phyloP scores from a whole-genome alignment of 2,888 invertebrate species.

The Conops quadrifasciatus region DNA sequence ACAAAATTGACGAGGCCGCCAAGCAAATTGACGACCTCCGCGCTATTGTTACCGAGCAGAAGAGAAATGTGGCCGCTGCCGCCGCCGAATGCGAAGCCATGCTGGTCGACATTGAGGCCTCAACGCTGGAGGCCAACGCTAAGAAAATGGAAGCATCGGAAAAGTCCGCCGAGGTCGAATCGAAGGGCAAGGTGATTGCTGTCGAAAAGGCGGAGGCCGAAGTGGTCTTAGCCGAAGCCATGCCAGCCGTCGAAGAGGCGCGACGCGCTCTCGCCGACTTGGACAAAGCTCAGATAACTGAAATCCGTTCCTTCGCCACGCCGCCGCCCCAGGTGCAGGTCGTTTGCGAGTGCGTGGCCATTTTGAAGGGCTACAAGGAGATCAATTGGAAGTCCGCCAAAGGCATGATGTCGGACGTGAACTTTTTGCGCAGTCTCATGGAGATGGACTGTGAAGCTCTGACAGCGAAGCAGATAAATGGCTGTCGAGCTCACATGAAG shows the following conservation, averaged over 20 bases:
- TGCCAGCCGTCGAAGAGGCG: constrained; percentile 86
- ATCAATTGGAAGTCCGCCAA: constrained; percentile 91
- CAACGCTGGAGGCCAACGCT: constrained; percentile 75
- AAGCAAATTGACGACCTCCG: constrained; percentile 82
- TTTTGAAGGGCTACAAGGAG: constrained; percentile 83
- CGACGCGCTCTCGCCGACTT: constrained; percentile 81
- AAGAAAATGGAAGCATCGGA: constrained; percentile 83
- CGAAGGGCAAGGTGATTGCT: constrained; percentile 79
- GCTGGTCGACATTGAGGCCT: constrained; percentile 77
- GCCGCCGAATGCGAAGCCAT: constrained; percentile 82
- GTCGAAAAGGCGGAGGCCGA: constrained; percentile 87
- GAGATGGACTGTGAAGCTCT: constrained; percentile 87
- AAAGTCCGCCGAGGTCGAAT: constrained; percentile 84
- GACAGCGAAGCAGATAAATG: constrained; percentile 75
- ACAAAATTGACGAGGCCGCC: constrained; percentile 83
- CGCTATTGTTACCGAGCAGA: constrained; percentile 81
- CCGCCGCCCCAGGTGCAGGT: constrained; percentile 90
- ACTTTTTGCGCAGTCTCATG: constrained; percentile 79
- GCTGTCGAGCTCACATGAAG: constrained; percentile 78
- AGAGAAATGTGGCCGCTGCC: constrained; percentile 82
- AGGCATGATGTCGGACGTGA: constrained; percentile 91
- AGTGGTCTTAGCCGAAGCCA: constrained; percentile 78
- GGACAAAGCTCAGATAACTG: constrained; percentile 90
- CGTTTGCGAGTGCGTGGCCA: constrained; percentile 89
- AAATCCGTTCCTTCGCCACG: constrained; percentile 90